A percentile compares a stretch with the other conserved stretches of the same genome.
phyloP scores from a whole-genome alignment of 2,888 invertebrate genomes.

The Cataglyphis livida region DNA sequence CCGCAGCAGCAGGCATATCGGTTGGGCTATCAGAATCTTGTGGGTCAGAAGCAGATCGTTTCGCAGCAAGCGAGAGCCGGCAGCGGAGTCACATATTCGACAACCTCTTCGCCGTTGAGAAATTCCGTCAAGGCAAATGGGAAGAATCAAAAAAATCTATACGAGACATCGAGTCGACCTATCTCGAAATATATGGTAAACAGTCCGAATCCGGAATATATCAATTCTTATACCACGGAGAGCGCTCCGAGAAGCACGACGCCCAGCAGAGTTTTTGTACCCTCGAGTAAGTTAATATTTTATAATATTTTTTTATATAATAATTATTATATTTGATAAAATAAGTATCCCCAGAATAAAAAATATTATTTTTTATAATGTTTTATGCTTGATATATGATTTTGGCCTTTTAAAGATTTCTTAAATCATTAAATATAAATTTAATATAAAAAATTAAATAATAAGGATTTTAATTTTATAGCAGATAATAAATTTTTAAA shows the following conservation, averaged over 20 bases:
- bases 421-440: too few relatives aligned
- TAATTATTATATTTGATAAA: background rate
- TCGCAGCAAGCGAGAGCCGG: conserved; percentile 58
- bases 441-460: too few relatives aligned
- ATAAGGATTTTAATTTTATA: too few relatives aligned
- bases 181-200: conserved; percentile 76
- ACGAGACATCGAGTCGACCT: conserved; percentile 16
- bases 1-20: conserved; percentile 68
- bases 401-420: background rate
- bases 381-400: background rate
- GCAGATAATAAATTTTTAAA: too few relatives aligned
- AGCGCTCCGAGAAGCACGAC: conserved; percentile 56
- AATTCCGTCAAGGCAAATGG: background rate
- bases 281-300: conserved; percentile 65
- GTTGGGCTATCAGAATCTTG: conserved; percentile 66
- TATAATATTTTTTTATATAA: background rate
- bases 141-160: conserved; percentile 23
- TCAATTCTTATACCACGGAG: conserved; percentile 60
- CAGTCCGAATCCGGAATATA: conserved; percentile 80
- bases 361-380: background rate
- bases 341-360: background rate
- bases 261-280: conserved; percentile 46
- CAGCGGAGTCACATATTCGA: conserved; percentile 20
- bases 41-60: conserved; percentile 60
- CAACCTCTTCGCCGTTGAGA: background rate